Conservation (phyloP, 2,113 vertebrate species). For the Pavo muticus region DNA sequence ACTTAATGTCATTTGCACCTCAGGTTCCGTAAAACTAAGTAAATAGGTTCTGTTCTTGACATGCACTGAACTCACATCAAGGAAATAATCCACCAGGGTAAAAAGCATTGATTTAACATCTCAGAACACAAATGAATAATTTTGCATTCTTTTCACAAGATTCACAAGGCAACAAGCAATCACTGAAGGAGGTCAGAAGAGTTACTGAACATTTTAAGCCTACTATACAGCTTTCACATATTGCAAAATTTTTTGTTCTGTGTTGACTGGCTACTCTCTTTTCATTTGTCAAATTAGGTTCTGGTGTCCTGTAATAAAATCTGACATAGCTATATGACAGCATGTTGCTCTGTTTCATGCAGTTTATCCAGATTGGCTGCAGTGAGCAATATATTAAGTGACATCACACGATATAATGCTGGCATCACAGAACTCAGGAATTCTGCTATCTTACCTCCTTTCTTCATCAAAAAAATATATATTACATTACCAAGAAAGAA, state of each 20-base stretch:
- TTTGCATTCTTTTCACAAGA: background rate
- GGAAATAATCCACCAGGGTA: background rate
- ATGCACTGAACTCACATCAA: background rate
- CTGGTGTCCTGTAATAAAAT: background rate
- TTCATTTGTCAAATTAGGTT: background rate
- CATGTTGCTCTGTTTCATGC: background rate
- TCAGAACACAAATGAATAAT: background rate
- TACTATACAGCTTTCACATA: background rate
- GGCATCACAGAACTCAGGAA: background rate
- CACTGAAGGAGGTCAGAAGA: background rate
- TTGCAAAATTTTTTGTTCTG: background rate
- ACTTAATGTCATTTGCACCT: background rate
- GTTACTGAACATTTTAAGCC: background rate
- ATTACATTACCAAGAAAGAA: background rate
- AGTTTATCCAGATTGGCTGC: background rate
- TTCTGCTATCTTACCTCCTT: background rate
- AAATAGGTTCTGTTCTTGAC: background rate
- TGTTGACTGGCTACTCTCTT: background rate
- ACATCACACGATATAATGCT: background rate
- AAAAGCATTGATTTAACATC: background rate
- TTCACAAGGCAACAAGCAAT: background rate
- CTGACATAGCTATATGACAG: background rate
- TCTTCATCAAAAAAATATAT: background rate
- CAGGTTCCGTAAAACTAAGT: background rate
- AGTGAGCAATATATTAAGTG: background rate